phyloP scores from a whole-genome alignment of 2,113 vertebrate genomes.

The Xiphorhynchus elegans region DNA sequence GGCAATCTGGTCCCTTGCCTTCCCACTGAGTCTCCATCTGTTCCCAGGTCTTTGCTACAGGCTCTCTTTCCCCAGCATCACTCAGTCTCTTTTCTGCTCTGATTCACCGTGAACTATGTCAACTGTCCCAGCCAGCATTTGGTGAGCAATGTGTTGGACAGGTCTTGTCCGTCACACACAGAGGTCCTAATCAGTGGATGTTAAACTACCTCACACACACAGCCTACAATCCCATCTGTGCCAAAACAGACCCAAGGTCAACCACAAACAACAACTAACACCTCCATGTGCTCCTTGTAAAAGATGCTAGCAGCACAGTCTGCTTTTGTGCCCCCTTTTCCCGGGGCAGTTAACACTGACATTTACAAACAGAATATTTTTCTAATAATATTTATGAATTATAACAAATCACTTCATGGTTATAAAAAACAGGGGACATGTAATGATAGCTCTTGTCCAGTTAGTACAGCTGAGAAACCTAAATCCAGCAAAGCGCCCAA shows the following conservation, averaged over 20 bases:
- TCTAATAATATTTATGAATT: background rate
- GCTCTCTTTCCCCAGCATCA: background rate
- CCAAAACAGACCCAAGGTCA: background rate
- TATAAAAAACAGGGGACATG: background rate
- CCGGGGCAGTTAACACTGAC: background rate
- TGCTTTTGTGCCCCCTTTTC: background rate
- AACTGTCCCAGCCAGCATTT: background rate
- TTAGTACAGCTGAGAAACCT: background rate
- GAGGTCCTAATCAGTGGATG: rapidly evolving
- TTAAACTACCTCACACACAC: background rate
- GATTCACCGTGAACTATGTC: background rate
- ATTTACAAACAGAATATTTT: background rate
- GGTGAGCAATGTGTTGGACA: background rate
- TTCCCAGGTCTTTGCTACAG: background rate
- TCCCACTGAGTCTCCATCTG: slow-evolving; percentile 30
- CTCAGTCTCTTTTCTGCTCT: slow-evolving; percentile 33
- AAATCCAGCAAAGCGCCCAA: background rate
- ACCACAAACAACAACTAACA: background rate
- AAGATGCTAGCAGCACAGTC: background rate
- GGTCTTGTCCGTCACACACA: background rate
- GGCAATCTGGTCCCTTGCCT: slow-evolving; percentile 42
- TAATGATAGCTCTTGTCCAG: background rate
- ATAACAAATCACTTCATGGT: background rate
- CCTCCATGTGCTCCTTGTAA: background rate
- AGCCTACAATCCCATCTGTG: background rate